phyloP scores from a whole-genome alignment of 2,888 invertebrate genomes.

The Biston stratarius region DNA sequence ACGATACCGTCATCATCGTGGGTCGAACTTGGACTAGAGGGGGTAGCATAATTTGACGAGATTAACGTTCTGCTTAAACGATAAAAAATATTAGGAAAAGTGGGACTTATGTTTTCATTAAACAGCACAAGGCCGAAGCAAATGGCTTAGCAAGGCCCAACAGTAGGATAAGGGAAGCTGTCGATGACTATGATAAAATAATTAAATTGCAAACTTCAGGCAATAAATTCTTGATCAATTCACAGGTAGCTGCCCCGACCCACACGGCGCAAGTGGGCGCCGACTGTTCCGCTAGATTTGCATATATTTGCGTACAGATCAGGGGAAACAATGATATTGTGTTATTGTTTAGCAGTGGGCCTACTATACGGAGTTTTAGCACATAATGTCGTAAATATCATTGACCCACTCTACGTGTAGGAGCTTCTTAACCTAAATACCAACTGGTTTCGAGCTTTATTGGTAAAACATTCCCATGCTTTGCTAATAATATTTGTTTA shows the following conservation, averaged over 20 bases:
- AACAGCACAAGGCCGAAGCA: no score
- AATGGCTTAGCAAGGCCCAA: no score
- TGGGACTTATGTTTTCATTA: no score
- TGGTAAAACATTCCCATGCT: not conserved
- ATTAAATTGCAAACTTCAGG: conserved; percentile 10
- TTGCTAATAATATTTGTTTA: not conserved
- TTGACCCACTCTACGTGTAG: conserved; percentile 41
- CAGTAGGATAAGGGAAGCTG: no score
- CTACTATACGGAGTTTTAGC: conserved; percentile 38
- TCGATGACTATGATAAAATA: not conserved
- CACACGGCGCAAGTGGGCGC: conserved; percentile 40
- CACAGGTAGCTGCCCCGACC: conserved; percentile 42
- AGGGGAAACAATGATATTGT: conserved; percentile 66
- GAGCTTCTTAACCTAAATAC: conserved; percentile 30
- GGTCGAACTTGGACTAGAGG: no score
- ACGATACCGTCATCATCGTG: no score
- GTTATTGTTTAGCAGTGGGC: conserved; percentile 54
- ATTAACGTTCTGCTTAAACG: no score
- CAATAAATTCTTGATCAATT: conserved; percentile 34
- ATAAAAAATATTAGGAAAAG: no score
- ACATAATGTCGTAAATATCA: conserved; percentile 46
- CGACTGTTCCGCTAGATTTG: conserved; percentile 33
- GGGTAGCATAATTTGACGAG: no score
- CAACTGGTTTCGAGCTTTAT: conserved; percentile 16
- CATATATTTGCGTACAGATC: conserved; percentile 66